Base-by-base conservation (phyloP, 2,113 vertebrate genomes). In the Erythrolamprus reginae region DNA sequence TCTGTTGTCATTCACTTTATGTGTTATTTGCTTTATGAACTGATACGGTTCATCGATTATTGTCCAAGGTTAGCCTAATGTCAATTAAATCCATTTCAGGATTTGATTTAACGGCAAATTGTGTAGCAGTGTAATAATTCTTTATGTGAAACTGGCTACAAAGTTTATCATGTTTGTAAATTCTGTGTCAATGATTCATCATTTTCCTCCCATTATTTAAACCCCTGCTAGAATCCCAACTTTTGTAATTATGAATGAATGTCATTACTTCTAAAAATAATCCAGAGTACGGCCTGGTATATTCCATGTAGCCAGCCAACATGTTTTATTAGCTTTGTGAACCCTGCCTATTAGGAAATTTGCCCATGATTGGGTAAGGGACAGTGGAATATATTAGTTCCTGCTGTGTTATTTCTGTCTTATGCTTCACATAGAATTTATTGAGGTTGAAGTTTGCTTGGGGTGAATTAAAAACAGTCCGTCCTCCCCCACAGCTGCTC, bases 21-120 rank as follows among this genome's bases (percentile, higher is more conserved):
- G 2, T 89, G 84, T 92, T 77, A 77, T 77, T 95, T 95, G 90
- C 87, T 52, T 92, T 92, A 87, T 87, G 55, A 91, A 45, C 48
- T 26, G 89, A 61, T 50, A 61, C 82, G 82, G 28, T 50, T 51
- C 86, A 47, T 50, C 42, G 90, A 61, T 26, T 91, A 51, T 90
- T 87, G 84, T 86, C 52, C 28, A 65, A 82, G 48, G 24, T 38
- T 65, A 55, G 33, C 38, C 5, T 90, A 24, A 56, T 88, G 17
- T 82, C 86, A 70, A 26, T 42, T 86, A 56, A 50, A 65, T 45
- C 53, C 1, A 84, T 89, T 0, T 0, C 50, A 88, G 48, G 12
- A 48, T 65, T 92, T 21, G 42, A 86, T 89, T 86, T 42, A 45
- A 45, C 48, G n/a, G 50, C 48, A 86, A 82, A 85, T 86, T 19